Base-by-base conservation (phyloP, 2,888 invertebrate species). In the Nomada flava region DNA sequence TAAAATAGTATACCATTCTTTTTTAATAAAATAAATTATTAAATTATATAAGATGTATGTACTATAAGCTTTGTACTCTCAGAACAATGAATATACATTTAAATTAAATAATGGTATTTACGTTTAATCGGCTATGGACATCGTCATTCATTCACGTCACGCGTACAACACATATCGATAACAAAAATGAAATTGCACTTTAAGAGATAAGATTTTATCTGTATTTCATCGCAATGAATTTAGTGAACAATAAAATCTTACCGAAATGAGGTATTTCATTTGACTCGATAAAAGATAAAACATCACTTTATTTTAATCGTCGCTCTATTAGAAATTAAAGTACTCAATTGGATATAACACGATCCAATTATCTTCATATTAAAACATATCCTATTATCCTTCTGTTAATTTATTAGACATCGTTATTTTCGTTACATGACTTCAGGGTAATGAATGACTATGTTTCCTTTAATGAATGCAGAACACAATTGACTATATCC, bases 401-500 rank as follows among this genome's bases (percentile, higher is more conserved):
- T 11, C 10, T 23, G 62, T 55, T 29, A 55, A 47, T 70, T 63
- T 53, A 20, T 26, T 18, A 20, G 5, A 36, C 47, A 5, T 47
- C 20, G 55, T 69, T 76, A 53, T 23, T 29, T 20, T 29, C 62
- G 47, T 44, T 44, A 36, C 36, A 42, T 42, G 50, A 50, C 60
- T 62, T 52, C 42, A 44, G 26, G 52, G 26, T 62, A 62, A 52
- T n/a, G 7, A 42, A 59, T 68, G n/a, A n/a, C 50, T 42, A 76
- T 11, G 18, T 15, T 18, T 36, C 52, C 42, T 44, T 57, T 26
- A 63, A 15, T 57, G 15, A 15, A 20, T 20, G 26, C n/a, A 47
- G n/a, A 70, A 76, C 53, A 26, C n/a, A 63, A 52, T 68, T 18
- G 52, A 47, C 53, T 68, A 23, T 7, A 18, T 62, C n/a, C 36